A percentile compares a stretch with the other conserved stretches of the same genome.
Conservation (phyloP, 2,888 invertebrate genomes). For the Metalampra italica region DNA sequence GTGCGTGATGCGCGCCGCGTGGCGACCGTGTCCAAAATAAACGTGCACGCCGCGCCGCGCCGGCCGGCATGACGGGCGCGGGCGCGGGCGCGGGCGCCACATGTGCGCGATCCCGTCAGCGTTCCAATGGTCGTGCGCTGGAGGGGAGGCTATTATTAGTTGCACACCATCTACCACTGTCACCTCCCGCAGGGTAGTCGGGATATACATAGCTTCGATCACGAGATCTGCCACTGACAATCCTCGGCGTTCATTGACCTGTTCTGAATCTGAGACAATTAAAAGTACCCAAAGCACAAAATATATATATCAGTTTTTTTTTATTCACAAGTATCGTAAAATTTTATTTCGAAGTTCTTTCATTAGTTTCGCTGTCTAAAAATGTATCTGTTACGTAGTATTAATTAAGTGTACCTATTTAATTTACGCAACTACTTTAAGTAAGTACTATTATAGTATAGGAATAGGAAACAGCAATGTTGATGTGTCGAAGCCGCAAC, state of each 20-base stretch:
- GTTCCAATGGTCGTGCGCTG: slow-evolving; percentile 63
- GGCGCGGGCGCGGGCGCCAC: slow-evolving; percentile 53
- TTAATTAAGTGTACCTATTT: background rate
- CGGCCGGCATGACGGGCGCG: slow-evolving; percentile 8
- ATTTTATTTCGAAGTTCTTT: too few species aligned
- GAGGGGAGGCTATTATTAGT: slow-evolving; percentile 78
- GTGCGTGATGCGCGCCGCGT: slow-evolving; percentile 64
- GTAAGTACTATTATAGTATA: background rate
- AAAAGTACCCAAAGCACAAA: too few species aligned
- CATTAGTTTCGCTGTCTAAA: background rate
- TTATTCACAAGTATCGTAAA: too few species aligned
- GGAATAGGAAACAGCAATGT: slow-evolving; percentile 2
- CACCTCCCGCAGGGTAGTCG: slow-evolving; percentile 76
- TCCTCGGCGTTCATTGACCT: slow-evolving; percentile 73
- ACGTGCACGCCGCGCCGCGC: slow-evolving; percentile 35
- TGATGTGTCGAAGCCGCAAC: slow-evolving; percentile 20
- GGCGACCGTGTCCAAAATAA: slow-evolving; percentile 75
- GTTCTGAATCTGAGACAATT: slow-evolving; percentile 41
- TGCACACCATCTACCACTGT: slow-evolving; percentile 75
- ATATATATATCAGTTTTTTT: too few species aligned
- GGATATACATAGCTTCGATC: slow-evolving; percentile 74
- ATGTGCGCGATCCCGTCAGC: slow-evolving; percentile 70
- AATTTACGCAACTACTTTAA: background rate
- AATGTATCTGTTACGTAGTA: background rate
- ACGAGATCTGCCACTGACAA: slow-evolving; percentile 72